Conservation (phyloP, 2,888 invertebrate species). For the Drosophila stalkeri region DNA sequence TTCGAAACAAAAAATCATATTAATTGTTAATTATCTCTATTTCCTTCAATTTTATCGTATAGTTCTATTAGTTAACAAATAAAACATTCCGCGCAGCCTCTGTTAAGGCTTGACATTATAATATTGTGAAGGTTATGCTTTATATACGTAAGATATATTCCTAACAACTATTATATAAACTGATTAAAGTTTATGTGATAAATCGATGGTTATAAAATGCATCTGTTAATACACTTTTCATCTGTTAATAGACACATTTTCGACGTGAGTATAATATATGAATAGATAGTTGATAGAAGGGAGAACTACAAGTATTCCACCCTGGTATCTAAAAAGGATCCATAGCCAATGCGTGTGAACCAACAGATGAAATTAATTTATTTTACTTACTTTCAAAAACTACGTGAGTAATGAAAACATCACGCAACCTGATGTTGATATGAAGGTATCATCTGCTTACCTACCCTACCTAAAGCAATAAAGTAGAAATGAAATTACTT, state of each 20-base stretch:
- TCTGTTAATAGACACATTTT: not conserved
- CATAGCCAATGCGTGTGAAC: slow-evolving; percentile 4
- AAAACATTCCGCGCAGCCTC: too few species aligned
- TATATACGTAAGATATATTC: too few species aligned
- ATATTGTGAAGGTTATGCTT: too few species aligned
- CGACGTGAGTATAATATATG: not conserved
- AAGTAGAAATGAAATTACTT: not conserved
- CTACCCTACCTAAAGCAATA: not conserved
- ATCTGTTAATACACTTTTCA: not conserved
- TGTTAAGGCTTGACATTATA: too few species aligned
- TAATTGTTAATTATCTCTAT: too few species aligned
- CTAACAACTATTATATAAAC: too few species aligned
- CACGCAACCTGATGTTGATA: not conserved
- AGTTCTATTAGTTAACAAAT: too few species aligned
- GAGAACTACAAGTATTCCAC: not conserved
- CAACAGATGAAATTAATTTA: slow-evolving; percentile 7
- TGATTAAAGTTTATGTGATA: too few species aligned
- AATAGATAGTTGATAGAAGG: not conserved
- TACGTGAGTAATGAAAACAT: slow-evolving; percentile 13
- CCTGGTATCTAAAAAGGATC: not conserved
- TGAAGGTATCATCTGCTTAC: not conserved
- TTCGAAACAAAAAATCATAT: too few species aligned
- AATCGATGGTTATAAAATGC: too few species aligned
- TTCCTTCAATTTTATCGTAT: too few species aligned
- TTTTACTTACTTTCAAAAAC: slow-evolving; percentile 8